Evolutionary conservation across 2,888 invertebrate genomes (phyloP).

Genomic region (Athrips mouffetella): DNA sequence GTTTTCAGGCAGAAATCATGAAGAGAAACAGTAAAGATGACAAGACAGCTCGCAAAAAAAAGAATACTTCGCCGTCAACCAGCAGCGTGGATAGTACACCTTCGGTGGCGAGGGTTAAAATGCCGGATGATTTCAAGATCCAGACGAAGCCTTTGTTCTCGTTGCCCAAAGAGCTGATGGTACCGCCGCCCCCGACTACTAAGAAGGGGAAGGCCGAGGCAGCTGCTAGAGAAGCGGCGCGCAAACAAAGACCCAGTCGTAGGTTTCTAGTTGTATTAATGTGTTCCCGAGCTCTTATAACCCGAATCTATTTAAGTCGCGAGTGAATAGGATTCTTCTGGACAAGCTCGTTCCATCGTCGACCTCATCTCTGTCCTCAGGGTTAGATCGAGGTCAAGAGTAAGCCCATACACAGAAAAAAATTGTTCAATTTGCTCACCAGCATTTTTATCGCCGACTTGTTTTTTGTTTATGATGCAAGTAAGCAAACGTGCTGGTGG

Average conservation of each 20-base stretch:
- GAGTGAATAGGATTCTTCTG: too few species aligned
- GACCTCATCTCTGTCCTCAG: too few species aligned
- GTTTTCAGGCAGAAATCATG: slow-evolving; percentile 3
- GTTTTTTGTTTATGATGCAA: too few species aligned
- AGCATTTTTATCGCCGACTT: too few species aligned
- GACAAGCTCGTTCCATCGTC: too few species aligned
- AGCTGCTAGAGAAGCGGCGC: slow-evolving; percentile 34
- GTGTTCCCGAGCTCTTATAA: too few species aligned
- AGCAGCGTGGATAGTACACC: slow-evolving; percentile 65
- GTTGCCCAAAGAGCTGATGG: slow-evolving; percentile 80
- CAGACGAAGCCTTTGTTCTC: slow-evolving; percentile 79
- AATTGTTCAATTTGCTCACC: too few species aligned
- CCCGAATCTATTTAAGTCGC: too few species aligned
- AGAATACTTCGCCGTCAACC: slow-evolving; percentile 49
- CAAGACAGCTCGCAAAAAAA: slow-evolving; percentile 62
- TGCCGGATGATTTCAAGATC: slow-evolving; percentile 78
- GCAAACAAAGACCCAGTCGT: slow-evolving; percentile 55
- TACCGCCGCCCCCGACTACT: slow-evolving; percentile 58
- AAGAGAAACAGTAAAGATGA: slow-evolving; percentile 34
- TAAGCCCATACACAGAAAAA: too few species aligned
- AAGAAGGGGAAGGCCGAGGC: slow-evolving; percentile 53
- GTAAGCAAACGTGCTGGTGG: too few species aligned
- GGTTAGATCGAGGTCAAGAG: too few species aligned
- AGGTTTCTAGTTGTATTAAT: too few species aligned
- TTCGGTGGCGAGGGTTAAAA: slow-evolving; percentile 71